Base-by-base conservation (phyloP, 1,140 invertebrate species). In the Frieseomelitta varia region DNA sequence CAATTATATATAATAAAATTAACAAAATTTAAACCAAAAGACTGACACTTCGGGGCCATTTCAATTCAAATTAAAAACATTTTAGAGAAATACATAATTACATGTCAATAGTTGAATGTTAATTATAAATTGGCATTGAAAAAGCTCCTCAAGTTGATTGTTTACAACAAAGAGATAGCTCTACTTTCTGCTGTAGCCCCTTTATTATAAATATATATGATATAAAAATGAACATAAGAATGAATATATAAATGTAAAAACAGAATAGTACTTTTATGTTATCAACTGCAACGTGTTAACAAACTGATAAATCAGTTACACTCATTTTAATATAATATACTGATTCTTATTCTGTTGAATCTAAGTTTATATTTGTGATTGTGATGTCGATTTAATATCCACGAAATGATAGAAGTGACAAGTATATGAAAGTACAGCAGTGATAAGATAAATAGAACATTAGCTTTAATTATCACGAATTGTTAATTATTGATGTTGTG, bases 11-110 rank as follows among this genome's bases (percentile, higher is more conserved):
- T 89, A 87, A 89, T 89, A n/a, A 82, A 87, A 91, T 84, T 90
- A 87, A 88, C 86, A 91, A 92, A 91, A 90, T 90, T 91, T 84
- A 81, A 89, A 92, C 77, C 78, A 85, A 90, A 94, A 94, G 94
- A 94, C 94, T 94, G 93, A 94, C 89, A 88, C 84, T 91, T 90
- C 87, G 93, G 93, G 93, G 93, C 93, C 93, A 94, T 91, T 92
- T 92, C 67, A 75, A 90, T 89, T 53, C 24, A 87, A 90, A 87
- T 87, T 87, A 53, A 76, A 73, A 85, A 86, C 69, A 74, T 75
- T 84, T 74, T 78, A 87, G 85, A 69, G 19, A 82, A 27, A 19
- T 78, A 80, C n/a, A 39, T 90, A 78, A 51, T 71, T 73, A 61
- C 12, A 21, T n/a, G 11, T 71, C 55, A 19, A 19, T 84, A 76